A percentile compares a stretch with the other conserved stretches of the same genome.
phyloP scores from a whole-genome alignment of 53 echinoderm and acorn worm genomes.

The Pentamera pediparva region DNA sequence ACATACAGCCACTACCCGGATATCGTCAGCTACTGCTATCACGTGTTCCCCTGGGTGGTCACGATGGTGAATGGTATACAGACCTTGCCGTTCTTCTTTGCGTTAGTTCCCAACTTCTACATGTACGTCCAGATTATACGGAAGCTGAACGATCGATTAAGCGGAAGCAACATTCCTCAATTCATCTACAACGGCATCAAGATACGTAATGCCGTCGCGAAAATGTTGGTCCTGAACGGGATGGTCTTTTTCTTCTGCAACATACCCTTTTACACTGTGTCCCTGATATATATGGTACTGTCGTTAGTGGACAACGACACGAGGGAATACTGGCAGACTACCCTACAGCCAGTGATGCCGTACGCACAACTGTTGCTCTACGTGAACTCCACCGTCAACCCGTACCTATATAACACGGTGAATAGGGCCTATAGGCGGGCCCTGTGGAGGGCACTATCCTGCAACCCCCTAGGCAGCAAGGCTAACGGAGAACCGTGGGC shows the following conservation, averaged over 20 bases:
- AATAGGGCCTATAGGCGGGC: slow-evolving; percentile 11
- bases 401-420: slow-evolving; percentile 10
- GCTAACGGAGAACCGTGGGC: too few species aligned
- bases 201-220: slow-evolving; percentile 26
- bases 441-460: not conserved
- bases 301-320: not conserved
- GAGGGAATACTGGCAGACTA: not conserved
- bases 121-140: slow-evolving; percentile 30
- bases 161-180: not conserved
- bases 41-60: not conserved
- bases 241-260: slow-evolving; percentile 16
- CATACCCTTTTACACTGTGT: slow-evolving; percentile 18
- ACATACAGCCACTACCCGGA: not conserved
- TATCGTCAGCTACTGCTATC: not conserved
- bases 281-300: slow-evolving; percentile 2
- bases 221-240: slow-evolving; percentile 28
- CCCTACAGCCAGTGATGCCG: not conserved
- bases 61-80: slow-evolving; percentile 4
- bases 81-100: slow-evolving; percentile 31
- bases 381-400: slow-evolving; percentile 23
- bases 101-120: slow-evolving; percentile 18
- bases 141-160: slow-evolving; percentile 1
- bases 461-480: too few species aligned
- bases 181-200: slow-evolving; percentile 20
- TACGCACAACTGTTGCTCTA: slow-evolving; percentile 9